These are phyloP conservation scores for Drosophila kambysellisi DNA, from an alignment of 2,888 invertebrate genomes.

Conservation along the genomic window DNA sequence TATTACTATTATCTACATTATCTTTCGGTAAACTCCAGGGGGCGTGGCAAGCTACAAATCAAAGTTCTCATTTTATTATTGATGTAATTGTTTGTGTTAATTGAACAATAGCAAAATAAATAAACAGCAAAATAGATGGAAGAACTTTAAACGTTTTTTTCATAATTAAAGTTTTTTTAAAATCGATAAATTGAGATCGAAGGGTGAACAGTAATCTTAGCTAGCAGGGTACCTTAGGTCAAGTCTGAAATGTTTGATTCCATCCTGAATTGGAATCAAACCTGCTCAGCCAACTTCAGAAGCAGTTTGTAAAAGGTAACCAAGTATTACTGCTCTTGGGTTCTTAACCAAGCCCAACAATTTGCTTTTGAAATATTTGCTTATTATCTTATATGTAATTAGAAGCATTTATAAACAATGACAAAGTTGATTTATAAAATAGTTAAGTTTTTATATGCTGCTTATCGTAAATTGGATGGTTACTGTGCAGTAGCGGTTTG, in stretches of 20 bases:
- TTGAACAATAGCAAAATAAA: background rate
- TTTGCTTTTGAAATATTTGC: background rate
- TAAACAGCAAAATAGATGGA: no score
- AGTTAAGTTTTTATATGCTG: background rate
- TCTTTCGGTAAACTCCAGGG: background rate
- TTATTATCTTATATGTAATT: background rate
- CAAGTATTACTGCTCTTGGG: background rate
- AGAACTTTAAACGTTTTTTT: no score
- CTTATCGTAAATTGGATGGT: background rate
- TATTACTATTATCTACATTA: background rate
- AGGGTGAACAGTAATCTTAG: background rate
- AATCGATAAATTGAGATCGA: background rate
- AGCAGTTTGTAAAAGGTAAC: background rate
- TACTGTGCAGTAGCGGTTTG: constrained; percentile 24
- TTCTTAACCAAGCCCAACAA: background rate
- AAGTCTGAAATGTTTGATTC: background rate
- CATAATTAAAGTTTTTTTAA: background rate
- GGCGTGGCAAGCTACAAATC: background rate
- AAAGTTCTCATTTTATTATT: background rate
- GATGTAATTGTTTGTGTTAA: background rate
- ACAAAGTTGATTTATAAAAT: background rate
- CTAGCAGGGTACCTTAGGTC: background rate
- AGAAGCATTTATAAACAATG: background rate
- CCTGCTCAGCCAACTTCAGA: background rate
- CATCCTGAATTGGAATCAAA: background rate